Percentiles rank a stretch among this genome's conserved stretches.
Evolutionary conservation across 2,888 invertebrate species (phyloP).

Genomic region (Erebia aethiops): DNA sequence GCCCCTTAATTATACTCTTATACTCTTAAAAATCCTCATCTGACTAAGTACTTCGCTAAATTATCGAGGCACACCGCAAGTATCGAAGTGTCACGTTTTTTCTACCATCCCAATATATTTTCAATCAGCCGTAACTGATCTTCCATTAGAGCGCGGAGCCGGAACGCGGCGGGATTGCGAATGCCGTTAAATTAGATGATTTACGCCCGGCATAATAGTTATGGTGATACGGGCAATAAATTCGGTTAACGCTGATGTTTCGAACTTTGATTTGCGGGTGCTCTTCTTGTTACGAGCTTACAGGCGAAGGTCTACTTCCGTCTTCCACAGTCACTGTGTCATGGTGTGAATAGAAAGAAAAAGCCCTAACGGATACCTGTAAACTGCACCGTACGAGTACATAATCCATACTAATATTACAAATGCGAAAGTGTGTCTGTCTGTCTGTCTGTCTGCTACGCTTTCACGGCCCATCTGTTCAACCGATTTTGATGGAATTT

Average conservation of each 20-base stretch:
- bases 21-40: too few relatives aligned
- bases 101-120: constrained; percentile 21
- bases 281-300: background rate
- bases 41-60: too few relatives aligned
- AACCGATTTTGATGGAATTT: too few relatives aligned
- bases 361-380: too few relatives aligned
- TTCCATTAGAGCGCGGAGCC: constrained; percentile 58
- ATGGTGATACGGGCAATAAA: constrained; percentile 72
- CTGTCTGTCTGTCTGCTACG: too few relatives aligned
- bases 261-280: constrained; percentile 53
- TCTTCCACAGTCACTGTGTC: too few relatives aligned
- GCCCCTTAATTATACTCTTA: background rate
- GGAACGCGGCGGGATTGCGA: constrained; percentile 62
- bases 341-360: too few relatives aligned
- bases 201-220: constrained; percentile 58
- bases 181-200: constrained; percentile 48
- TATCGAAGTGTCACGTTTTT: constrained; percentile 11
- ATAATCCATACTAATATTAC: too few relatives aligned
- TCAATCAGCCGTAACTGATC: constrained; percentile 30
- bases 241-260: constrained; percentile 60
- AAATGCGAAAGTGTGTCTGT: too few relatives aligned
- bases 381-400: too few relatives aligned
- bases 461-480: too few relatives aligned
- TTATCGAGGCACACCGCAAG: background rate
- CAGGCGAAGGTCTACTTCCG: too few relatives aligned